phyloP scores from a whole-genome alignment of 2,888 invertebrate species.

The Argyresthia albistria region DNA sequence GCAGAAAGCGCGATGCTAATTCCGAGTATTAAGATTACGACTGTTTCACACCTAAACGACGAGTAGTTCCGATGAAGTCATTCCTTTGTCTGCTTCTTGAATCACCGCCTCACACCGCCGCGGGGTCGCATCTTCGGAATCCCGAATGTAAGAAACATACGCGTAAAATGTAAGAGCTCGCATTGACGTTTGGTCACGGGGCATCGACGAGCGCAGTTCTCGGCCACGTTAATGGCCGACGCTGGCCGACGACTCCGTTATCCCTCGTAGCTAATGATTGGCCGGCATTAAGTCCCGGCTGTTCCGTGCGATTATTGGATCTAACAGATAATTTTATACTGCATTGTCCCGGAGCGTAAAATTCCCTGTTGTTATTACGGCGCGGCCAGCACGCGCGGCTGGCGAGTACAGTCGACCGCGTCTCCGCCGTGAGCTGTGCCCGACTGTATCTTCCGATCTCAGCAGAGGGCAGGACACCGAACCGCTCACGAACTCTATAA shows the following conservation, averaged over 20 bases:
- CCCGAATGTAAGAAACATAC: conserved; percentile 21
- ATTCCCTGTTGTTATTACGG: conserved; percentile 68
- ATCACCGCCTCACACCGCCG: conserved; percentile 29
- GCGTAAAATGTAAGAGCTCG: conserved; percentile 37
- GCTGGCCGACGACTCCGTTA: conserved; percentile 65
- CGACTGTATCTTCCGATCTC: conserved; percentile 9
- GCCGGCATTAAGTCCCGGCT: conserved; percentile 67
- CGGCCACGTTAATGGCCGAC: conserved; percentile 37
- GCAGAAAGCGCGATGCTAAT: conserved; percentile 18
- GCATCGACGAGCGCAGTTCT: conserved; percentile 19
- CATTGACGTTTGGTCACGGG: conserved; percentile 67
- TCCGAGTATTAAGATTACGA: conserved; percentile 1
- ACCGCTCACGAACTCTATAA: conserved; percentile 7
- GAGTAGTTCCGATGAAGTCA: conserved; percentile 56
- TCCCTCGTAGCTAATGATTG: conserved; percentile 72
- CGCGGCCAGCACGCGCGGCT: conserved; percentile 28
- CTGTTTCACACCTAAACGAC: conserved; percentile 1
- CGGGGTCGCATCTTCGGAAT: conserved; percentile 37
- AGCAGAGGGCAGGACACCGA: conserved; percentile 5
- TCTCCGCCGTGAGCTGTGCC: conserved; percentile 8
- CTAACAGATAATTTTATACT: conserved; percentile 73
- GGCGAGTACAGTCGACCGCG: not conserved
- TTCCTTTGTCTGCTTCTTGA: conserved; percentile 47
- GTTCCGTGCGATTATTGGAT: conserved; percentile 72
- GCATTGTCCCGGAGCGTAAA: conserved; percentile 72